phyloP scores from a whole-genome alignment of 2,888 invertebrate species.

The Drosophila paranaensis region DNA sequence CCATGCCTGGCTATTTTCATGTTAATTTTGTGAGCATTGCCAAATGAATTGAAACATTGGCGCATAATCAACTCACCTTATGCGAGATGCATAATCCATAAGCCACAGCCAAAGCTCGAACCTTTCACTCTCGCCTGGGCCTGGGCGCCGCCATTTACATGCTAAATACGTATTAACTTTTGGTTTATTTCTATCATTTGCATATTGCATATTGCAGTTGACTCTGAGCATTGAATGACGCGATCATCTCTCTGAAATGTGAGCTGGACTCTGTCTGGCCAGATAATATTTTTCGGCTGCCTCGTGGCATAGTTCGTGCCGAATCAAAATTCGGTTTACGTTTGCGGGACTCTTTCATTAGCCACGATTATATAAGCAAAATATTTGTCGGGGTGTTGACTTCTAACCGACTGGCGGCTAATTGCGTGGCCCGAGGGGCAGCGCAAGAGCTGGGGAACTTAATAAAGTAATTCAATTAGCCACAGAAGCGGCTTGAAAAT shows the following conservation, averaged over 20 bases:
- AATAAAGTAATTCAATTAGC: constrained; percentile 51
- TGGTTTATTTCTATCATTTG: constrained; percentile 43
- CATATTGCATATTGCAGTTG: constrained; percentile 64
- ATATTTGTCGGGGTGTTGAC: constrained; percentile 67
- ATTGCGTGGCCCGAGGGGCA: constrained; percentile 46
- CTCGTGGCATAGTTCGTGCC: constrained; percentile 62
- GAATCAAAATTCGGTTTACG: constrained; percentile 41
- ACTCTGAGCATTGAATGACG: constrained; percentile 33
- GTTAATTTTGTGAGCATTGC: constrained; percentile 61
- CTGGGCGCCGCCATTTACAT: constrained; percentile 55
- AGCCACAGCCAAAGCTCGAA: constrained; percentile 39
- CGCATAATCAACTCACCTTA: constrained; percentile 31
- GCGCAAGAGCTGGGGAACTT: constrained; percentile 20
- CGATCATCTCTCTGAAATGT: constrained; percentile 23
- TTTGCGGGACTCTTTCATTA: constrained; percentile 54
- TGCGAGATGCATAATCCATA: constrained; percentile 51
- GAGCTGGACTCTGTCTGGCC: constrained; percentile 20
- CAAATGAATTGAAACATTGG: constrained; percentile 41
- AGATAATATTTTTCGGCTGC: constrained; percentile 13
- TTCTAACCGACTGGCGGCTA: constrained; percentile 52
- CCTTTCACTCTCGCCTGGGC: constrained; percentile 61
- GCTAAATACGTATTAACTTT: constrained; percentile 59
- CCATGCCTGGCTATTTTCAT: constrained; percentile 55
- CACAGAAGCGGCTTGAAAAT: constrained; percentile 29
- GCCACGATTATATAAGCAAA: constrained; percentile 69